Conservation (phyloP, 1,140 invertebrate genomes). For the Oscheius sp. region DNA sequence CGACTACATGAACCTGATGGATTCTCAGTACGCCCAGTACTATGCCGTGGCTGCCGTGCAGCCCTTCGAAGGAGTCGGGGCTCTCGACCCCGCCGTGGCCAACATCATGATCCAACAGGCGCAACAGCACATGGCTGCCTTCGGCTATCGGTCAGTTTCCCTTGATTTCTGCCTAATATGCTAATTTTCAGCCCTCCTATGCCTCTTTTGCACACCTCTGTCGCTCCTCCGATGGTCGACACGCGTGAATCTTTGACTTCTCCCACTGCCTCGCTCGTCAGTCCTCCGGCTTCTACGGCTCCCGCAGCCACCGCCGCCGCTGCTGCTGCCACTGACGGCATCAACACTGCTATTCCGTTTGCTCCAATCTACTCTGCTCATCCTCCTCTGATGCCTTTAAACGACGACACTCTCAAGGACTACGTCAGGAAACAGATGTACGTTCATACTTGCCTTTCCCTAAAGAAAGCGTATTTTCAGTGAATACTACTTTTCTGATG, state of each 20-base stretch:
- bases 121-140: constrained; percentile 32
- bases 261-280: constrained; percentile 9
- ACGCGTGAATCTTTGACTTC: background rate
- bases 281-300: constrained; percentile 23
- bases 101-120: constrained; percentile 36
- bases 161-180: background rate
- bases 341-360: constrained; percentile 36
- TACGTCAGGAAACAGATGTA: constrained; percentile 57
- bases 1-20: constrained; percentile 61
- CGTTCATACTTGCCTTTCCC: constrained; percentile 7
- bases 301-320: constrained; percentile 9
- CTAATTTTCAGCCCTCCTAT: constrained; percentile 20
- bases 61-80: constrained; percentile 48
- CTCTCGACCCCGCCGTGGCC: constrained; percentile 41
- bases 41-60: constrained; percentile 52
- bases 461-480: constrained; percentile 69
- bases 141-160: constrained; percentile 9
- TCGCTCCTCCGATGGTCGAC: constrained; percentile 13
- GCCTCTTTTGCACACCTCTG: constrained; percentile 15
- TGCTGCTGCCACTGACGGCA: constrained; percentile 26
- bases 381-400: constrained; percentile 24
- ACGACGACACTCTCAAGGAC: constrained; percentile 52
- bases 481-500: constrained; percentile 98
- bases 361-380: constrained; percentile 36
- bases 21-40: constrained; percentile 54